Base-by-base conservation (phyloP, 2,113 vertebrate species). In the Larimichthys polyactis region DNA sequence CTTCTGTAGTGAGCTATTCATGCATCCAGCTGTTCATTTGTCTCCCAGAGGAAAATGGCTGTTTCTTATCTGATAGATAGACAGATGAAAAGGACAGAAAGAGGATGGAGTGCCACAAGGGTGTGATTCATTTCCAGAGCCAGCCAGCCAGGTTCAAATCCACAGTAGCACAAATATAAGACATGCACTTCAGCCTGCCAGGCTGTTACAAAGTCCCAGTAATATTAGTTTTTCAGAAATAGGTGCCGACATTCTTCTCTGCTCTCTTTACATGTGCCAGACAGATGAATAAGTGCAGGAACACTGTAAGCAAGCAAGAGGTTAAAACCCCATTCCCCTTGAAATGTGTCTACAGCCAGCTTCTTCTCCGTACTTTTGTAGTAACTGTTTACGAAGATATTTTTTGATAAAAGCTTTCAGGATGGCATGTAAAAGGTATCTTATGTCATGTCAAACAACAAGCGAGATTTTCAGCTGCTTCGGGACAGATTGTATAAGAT, bases 71-170 rank as follows among this genome's bases (percentile, higher is more conserved):
- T 51, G 49, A 75, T 19, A 32, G 24, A 46, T 19, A 17, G 6
- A 60, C 24, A 15, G 62, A 65, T 36, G 36, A 36, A 55, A 40
- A 71, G 36, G 46, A 19, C 60, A 59, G 12, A 20, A 59, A 59
- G 24, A 19, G 40, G 24, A 55, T 16, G 22, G 55, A 82, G 22
- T 4, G 27, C 79, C 16, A 46, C 5, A n/a, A 51, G 68, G 40
- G 49, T 83, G 48, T 77, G 78, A 79, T 69, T 86, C 51, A 75
- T 82, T 76, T 75, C 59, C 78, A 57, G 16, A 79, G 72, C 36
- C 22, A 3, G 60, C 66, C 63, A 83, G 64, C 60, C 43, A 74
- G 78, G 67, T 82, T 79, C 20, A 76, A 52, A 70, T 78, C 67
- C 66, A 60, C 81, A 65, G 32, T 64, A 46, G 58, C 78, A 71